Conservation (phyloP, 2,888 invertebrate species). For the Morpho deidamia region DNA sequence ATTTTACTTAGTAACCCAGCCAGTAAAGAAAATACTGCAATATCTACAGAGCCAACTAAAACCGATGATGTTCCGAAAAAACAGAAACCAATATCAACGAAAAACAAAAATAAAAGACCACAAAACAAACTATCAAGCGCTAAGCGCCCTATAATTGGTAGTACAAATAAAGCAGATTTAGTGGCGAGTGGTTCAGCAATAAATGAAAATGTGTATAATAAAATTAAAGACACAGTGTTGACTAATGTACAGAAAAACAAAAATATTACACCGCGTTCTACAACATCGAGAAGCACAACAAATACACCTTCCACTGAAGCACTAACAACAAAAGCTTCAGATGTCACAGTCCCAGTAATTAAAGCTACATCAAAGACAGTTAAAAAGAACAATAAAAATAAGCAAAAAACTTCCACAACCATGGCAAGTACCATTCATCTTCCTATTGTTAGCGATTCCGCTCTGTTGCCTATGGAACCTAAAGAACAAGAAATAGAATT, state of each 20-base stretch:
- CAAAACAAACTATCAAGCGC: slow-evolving; percentile 43
- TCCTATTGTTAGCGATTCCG: slow-evolving; percentile 51
- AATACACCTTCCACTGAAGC: slow-evolving; percentile 44
- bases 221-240: slow-evolving; percentile 80
- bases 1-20: slow-evolving; percentile 80
- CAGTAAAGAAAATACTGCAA: slow-evolving; percentile 43
- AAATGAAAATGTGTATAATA: slow-evolving; percentile 74
- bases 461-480: slow-evolving; percentile 65
- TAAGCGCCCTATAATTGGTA: slow-evolving; percentile 63
- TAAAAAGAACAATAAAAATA: slow-evolving; percentile 66
- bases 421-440: slow-evolving; percentile 28
- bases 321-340: slow-evolving; percentile 41
- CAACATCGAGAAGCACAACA: slow-evolving; percentile 35
- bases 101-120: slow-evolving; percentile 60
- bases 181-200: slow-evolving; percentile 68
- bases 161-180: slow-evolving; percentile 67
- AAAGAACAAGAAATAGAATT: slow-evolving; percentile 72
- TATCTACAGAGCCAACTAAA: slow-evolving; percentile 62
- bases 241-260: slow-evolving; percentile 75
- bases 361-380: slow-evolving; percentile 51
- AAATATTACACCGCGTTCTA: slow-evolving; percentile 43
- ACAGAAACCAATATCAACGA: slow-evolving; percentile 43
- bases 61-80: slow-evolving; percentile 52
- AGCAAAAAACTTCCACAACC: slow-evolving; percentile 44
- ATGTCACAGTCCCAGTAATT: slow-evolving; percentile 29